These are phyloP conservation scores for Nothoprocta perdicaria DNA, from an alignment of 2,113 vertebrate genomes.

Conservation along the genomic window DNA sequence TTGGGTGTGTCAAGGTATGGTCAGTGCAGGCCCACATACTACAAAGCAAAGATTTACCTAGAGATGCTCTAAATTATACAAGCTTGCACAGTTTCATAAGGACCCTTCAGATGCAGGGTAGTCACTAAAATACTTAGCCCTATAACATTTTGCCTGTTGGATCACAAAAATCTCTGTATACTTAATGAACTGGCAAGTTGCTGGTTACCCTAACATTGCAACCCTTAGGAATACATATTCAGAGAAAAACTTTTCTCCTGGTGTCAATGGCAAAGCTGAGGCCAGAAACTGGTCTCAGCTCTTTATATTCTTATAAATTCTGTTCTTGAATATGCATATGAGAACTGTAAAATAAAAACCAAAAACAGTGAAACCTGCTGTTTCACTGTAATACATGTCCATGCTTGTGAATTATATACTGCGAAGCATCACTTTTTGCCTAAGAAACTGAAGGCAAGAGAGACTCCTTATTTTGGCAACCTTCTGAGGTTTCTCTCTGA, in stretches of 20 bases:
- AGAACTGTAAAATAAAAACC: not conserved
- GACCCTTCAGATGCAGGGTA: not conserved
- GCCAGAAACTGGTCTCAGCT: not conserved
- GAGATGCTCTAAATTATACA: not conserved
- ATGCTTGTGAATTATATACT: not conserved
- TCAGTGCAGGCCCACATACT: not conserved
- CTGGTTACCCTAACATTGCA: not conserved
- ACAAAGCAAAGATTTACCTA: not conserved
- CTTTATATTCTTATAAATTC: not conserved
- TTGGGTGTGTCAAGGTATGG: not conserved
- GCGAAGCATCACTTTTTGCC: not conserved
- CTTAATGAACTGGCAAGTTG: not conserved
- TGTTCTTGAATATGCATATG: not conserved
- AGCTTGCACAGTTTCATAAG: not conserved
- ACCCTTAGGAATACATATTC: rapidly evolving
- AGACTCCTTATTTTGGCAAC: conserved; percentile 15
- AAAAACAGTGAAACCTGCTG: not conserved
- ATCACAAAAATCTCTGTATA: not conserved
- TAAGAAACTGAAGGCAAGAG: not conserved
- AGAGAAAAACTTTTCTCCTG: not conserved
- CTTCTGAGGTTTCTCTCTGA: not conserved
- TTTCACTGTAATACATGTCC: rapidly evolving
- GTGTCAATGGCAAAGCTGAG: rapidly evolving
- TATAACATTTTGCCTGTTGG: not conserved
- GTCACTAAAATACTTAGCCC: not conserved